Evolutionary conservation across 2,888 invertebrate species (phyloP).

Genomic region (Mylabris sibirica): DNA sequence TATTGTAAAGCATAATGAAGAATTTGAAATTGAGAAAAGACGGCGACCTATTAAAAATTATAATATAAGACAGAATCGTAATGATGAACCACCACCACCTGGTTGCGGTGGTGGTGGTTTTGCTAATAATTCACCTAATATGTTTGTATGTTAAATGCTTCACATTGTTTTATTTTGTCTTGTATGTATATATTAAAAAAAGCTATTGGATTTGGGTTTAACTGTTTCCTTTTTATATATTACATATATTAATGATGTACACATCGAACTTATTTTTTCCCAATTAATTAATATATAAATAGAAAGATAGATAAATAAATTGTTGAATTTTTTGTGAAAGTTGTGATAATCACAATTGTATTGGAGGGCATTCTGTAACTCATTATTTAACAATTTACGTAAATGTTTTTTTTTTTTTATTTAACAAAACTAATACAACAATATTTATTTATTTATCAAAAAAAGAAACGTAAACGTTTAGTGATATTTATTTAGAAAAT

Average conservation of each 20-base stretch:
- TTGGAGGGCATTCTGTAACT: background rate
- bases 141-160: slow-evolving; percentile 57
- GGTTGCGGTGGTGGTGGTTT: slow-evolving; percentile 63
- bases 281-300: background rate
- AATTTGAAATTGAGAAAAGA: slow-evolving; percentile 51
- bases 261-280: slow-evolving; percentile 24
- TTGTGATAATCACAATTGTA: slow-evolving; percentile 8
- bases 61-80: slow-evolving; percentile 54
- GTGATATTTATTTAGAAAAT: slow-evolving; percentile 4
- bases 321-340: slow-evolving; percentile 1
- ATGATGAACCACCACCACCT: slow-evolving; percentile 65
- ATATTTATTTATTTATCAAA: slow-evolving; percentile 12
- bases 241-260: slow-evolving; percentile 19
- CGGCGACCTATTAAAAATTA: slow-evolving; percentile 46
- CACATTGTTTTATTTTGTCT: background rate
- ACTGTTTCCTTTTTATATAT: slow-evolving; percentile 22
- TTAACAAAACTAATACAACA: background rate
- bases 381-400: background rate
- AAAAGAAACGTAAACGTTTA: background rate
- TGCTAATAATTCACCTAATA: slow-evolving; percentile 51
- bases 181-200: slow-evolving; percentile 22
- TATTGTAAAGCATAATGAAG: slow-evolving; percentile 52
- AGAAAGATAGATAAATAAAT: slow-evolving; percentile 6
- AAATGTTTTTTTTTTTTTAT: background rate
- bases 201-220: slow-evolving; percentile 31